phyloP scores from a whole-genome alignment of 1,140 invertebrate genomes.

The Parasteatoda tepidariorum region DNA sequence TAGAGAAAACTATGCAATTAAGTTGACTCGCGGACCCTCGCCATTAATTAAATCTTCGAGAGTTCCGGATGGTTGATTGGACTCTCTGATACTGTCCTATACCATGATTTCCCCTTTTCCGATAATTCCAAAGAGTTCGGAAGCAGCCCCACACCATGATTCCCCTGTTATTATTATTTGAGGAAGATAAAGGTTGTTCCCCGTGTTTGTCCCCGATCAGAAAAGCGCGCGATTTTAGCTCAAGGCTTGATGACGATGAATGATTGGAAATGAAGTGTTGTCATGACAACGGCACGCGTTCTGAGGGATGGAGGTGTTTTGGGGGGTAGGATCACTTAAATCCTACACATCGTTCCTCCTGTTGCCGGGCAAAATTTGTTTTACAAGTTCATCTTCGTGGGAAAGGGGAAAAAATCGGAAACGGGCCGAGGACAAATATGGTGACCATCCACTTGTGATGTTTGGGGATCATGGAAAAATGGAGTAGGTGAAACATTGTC shows the following conservation, averaged over 20 bases:
- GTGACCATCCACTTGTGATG: no score
- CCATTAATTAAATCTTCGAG: constrained; percentile 36
- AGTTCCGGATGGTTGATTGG: constrained; percentile 1
- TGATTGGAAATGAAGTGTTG: constrained; percentile 43
- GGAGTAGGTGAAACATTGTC: no score
- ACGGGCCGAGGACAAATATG: not conserved
- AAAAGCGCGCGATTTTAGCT: constrained; percentile 29
- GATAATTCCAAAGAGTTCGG: not conserved
- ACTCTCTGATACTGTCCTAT: not conserved
- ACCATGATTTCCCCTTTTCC: not conserved
- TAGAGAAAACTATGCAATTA: constrained; percentile 28
- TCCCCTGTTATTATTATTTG: constrained; percentile 27
- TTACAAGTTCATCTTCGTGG: not conserved
- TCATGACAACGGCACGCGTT: constrained; percentile 36
- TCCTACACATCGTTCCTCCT: not conserved
- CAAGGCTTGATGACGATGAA: constrained; percentile 49
- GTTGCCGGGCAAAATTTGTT: not conserved
- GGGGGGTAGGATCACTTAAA: no score
- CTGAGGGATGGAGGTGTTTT: not conserved
- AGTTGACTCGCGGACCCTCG: not conserved
- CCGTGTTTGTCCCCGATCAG: constrained; percentile 24
- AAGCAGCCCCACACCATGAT: not conserved
- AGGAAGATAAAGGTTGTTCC: constrained; percentile 34
- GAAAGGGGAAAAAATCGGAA: not conserved
- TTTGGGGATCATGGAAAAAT: no score